Percentiles rank a stretch among this genome's conserved stretches.
Conservation (phyloP, 1,140 invertebrate genomes). For the Oncopeltus fasciatus region DNA sequence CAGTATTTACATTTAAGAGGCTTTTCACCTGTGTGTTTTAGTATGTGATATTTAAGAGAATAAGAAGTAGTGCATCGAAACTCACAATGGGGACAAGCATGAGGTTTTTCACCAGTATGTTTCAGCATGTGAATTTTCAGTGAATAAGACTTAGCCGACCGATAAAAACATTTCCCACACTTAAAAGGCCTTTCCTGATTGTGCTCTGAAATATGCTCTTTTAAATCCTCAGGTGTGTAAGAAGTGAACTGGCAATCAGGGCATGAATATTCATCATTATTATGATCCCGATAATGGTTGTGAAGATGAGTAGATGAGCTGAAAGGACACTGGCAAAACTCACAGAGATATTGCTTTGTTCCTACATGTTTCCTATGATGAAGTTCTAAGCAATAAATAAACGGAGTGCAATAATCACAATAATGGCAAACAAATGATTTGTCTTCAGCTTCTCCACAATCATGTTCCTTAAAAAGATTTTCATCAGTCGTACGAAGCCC, state of each 20-base stretch:
- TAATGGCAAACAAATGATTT: neutral
- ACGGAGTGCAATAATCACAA: neutral
- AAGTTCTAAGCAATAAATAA: neutral
- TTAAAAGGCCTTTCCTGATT: neutral
- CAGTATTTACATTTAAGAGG: neutral
- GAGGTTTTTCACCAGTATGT: neutral
- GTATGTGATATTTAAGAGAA: neutral
- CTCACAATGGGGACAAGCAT: neutral
- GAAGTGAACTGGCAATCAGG: neutral
- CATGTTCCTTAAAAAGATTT: neutral
- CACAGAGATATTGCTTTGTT: neutral
- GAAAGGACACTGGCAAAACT: neutral
- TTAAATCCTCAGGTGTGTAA: neutral
- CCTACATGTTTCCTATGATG: neutral
- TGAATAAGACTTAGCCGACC: neutral
- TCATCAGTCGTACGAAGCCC: neutral
- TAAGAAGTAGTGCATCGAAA: neutral
- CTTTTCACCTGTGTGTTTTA: neutral
- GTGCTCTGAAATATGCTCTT: neutral
- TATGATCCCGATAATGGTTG: neutral
- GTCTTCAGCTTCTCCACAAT: neutral
- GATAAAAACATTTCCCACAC: neutral
- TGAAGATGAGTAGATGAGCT: neutral
- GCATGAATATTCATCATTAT: neutral
- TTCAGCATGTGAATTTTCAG: neutral